Evolutionary conservation across 2,797 vertebrate species (phyloP), one percentile per base, ranked within the genome.

Genomic region (Cephalopachus bancanus): DNA sequence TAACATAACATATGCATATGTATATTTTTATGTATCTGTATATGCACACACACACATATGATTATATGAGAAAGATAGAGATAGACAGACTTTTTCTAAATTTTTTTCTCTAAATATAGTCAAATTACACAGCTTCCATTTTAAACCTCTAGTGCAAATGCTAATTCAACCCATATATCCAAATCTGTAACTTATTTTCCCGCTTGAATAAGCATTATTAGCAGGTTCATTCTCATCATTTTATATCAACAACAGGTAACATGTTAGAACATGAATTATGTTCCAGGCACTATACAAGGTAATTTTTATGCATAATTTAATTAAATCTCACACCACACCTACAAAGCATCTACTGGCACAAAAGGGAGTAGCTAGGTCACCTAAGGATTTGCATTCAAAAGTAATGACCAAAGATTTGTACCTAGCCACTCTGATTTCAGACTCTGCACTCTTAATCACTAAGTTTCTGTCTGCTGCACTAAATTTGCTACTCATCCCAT

Each of bases 11-110:
- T 60, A 24, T 10, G 1, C 10, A 3, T 44, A 26, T 15, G 2
- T 30, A 11, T 5, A 24, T 19, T 8, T 1, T 59, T 1, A 74
- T 28, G 4, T 5, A 49, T 7, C n/a, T 1, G 12, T 7, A 30
- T 5, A 30, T 59, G 22, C 3, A 3, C 11, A 59, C 57, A 59
- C 57, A 65, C 10, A 11, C 22, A 26, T 62, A 62, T 9, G 20
- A 62, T 44, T 44, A 44, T 14, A 67, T 44, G 5, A 14, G 2
- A 72, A 19, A 37, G 33, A 37, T 33, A 20, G n/a, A 71, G 16
- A n/a, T 20, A 26, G 0, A 76, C 9, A n/a, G 17, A 55, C 19
- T 12, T 79, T 79, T 33, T 10, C 49, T 19, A 1, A 24, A 57
- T 5, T 67, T 44, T 79, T 16, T 49, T 76, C 12, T 71, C 55